These are phyloP conservation scores for Acholoe squamosa DNA, from an alignment of 2,888 invertebrate species.

Conservation along the genomic window DNA sequence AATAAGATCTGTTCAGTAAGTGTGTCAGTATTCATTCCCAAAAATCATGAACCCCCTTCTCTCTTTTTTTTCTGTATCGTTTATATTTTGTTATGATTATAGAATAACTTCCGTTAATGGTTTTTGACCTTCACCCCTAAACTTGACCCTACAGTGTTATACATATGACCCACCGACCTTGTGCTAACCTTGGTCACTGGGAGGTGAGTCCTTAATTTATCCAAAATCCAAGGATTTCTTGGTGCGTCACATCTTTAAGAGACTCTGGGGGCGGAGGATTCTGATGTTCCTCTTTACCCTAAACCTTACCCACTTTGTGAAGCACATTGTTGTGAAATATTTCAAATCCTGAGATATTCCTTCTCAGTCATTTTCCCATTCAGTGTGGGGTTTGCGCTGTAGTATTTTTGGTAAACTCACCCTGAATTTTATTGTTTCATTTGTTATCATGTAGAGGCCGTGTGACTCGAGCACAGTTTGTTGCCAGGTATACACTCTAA, in stretches of 20 bases:
- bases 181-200: neutral
- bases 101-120: neutral
- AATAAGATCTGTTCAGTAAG: too few species aligned
- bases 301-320: neutral
- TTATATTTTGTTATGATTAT: neutral
- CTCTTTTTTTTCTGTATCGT: neutral
- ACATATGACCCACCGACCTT: slow-evolving; percentile 28
- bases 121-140: neutral
- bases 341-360: neutral
- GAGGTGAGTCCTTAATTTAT: slow-evolving; percentile 28
- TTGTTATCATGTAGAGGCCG: neutral
- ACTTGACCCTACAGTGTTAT: slow-evolving; percentile 22
- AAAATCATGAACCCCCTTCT: too few species aligned
- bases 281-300: neutral
- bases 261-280: neutral
- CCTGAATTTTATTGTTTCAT: neutral
- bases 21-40: too few species aligned
- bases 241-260: neutral
- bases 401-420: neutral
- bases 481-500: neutral
- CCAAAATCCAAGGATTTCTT: neutral
- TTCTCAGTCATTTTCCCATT: neutral
- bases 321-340: slow-evolving; percentile 14
- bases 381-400: neutral
- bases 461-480: neutral